Percentiles rank a stretch among this genome's conserved stretches.
phyloP scores from a whole-genome alignment of 1,140 invertebrate genomes.

The Diploscapter pachys region DNA sequence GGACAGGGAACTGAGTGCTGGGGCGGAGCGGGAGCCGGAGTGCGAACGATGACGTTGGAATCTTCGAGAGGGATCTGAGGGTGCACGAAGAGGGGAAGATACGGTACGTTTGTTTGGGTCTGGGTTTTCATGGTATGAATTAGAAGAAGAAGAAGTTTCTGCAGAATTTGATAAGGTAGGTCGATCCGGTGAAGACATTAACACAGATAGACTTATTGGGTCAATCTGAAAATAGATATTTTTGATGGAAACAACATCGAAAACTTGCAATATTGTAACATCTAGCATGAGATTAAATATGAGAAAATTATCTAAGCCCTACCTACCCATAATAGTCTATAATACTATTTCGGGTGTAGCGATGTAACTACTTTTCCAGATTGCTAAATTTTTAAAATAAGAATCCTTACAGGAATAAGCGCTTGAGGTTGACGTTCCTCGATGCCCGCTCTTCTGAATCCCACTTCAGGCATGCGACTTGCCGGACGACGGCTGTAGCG shows the following conservation, averaged over 20 bases:
- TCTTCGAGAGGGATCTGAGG: neutral
- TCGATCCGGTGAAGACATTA: no score
- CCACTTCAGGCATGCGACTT: neutral
- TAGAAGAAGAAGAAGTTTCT: no score
- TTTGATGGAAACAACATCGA: no score
- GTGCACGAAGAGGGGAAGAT: neutral
- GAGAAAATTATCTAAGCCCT: no score
- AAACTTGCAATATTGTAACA: no score
- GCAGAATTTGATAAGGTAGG: no score
- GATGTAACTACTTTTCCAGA: neutral
- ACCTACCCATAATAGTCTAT: no score
- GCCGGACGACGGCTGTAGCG: no score
- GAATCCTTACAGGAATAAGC: neutral
- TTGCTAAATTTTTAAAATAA: neutral
- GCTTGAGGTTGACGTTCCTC: neutral
- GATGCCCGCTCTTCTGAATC: neutral
- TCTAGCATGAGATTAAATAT: no score
- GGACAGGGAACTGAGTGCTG: slow-evolving; percentile 11
- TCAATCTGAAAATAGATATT: no score
- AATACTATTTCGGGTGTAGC: no score
- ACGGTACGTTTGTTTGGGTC: neutral
- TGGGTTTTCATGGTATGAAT: neutral
- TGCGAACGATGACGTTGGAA: slow-evolving; percentile 4
- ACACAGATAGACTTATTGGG: no score
- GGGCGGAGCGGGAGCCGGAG: neutral